phyloP scores from a whole-genome alignment of 2,113 vertebrate species.

The Phylloscopus trochilus region DNA sequence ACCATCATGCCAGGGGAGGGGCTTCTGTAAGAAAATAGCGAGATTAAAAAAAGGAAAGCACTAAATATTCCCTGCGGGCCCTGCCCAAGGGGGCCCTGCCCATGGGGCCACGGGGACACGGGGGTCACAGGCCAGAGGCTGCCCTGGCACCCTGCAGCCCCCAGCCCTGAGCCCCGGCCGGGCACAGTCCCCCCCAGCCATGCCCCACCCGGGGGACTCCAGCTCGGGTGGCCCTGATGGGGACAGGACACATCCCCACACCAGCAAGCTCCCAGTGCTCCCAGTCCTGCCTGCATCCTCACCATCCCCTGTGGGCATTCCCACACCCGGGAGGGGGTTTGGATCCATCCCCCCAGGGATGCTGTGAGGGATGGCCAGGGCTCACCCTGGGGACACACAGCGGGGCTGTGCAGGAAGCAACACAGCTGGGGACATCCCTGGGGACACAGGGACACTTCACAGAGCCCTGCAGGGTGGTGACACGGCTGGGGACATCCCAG shows the following conservation, averaged over 20 bases:
- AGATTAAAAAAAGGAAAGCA: slow-evolving; percentile 44
- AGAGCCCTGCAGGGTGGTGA: neutral
- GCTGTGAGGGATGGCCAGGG: accelerated
- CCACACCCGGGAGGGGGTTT: accelerated
- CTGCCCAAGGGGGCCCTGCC: neutral
- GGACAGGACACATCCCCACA: accelerated
- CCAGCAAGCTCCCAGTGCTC: neutral
- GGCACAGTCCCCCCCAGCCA: neutral
- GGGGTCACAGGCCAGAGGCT: accelerated
- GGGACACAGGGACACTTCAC: neutral
- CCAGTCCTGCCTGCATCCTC: neutral
- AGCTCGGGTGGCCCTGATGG: accelerated
- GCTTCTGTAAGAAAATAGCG: slow-evolving; percentile 61
- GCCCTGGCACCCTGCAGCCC: neutral
- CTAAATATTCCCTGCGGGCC: neutral
- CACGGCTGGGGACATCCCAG: neutral
- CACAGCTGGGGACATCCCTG: neutral
- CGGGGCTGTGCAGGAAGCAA: neutral
- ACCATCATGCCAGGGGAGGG: neutral
- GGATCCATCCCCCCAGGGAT: neutral
- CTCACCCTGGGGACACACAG: neutral
- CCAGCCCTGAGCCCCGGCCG: accelerated
- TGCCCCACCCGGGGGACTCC: accelerated
- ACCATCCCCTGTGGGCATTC: accelerated
- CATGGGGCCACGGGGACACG: accelerated